A percentile compares a stretch with the other conserved stretches of the same genome.
Evolutionary conservation across 2,888 invertebrate genomes (phyloP).

Genomic region (Phengaris arion): DNA sequence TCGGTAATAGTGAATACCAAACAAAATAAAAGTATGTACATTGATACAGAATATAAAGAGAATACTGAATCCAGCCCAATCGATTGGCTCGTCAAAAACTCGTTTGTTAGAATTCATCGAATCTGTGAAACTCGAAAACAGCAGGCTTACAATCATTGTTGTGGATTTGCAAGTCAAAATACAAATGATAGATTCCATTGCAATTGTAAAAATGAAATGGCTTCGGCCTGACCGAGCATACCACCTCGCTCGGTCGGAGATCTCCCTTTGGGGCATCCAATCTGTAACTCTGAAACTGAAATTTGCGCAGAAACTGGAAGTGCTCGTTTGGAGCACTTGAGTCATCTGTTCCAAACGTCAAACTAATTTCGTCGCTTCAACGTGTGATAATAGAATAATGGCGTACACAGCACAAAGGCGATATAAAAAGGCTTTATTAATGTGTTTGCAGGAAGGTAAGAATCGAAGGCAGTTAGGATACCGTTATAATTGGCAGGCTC

Average conservation of each 20-base stretch:
- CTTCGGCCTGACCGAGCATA: no score
- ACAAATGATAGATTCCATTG: not conserved
- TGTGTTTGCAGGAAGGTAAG: slow-evolving; percentile 36
- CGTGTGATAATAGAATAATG: not conserved
- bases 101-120: slow-evolving; percentile 1
- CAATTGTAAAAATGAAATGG: not conserved
- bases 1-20: slow-evolving; percentile 5
- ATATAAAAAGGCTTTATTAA: slow-evolving; percentile 26
- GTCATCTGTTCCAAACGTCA: slow-evolving; percentile 4
- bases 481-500: slow-evolving; percentile 51
- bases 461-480: slow-evolving; percentile 39
- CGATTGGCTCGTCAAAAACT: slow-evolving; percentile 9
- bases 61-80: not conserved
- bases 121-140: not conserved
- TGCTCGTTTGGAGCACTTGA: not conserved
- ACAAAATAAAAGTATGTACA: not conserved
- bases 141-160: not conserved
- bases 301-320: slow-evolving; percentile 10
- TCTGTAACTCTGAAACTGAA: not conserved
- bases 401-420: not conserved
- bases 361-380: not conserved
- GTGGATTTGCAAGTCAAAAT: not conserved
- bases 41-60: not conserved
- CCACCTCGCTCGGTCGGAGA: no score
- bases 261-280: no score